Base-by-base conservation (phyloP, 2,113 vertebrate genomes). In the Lasiurus borealis region DNA sequence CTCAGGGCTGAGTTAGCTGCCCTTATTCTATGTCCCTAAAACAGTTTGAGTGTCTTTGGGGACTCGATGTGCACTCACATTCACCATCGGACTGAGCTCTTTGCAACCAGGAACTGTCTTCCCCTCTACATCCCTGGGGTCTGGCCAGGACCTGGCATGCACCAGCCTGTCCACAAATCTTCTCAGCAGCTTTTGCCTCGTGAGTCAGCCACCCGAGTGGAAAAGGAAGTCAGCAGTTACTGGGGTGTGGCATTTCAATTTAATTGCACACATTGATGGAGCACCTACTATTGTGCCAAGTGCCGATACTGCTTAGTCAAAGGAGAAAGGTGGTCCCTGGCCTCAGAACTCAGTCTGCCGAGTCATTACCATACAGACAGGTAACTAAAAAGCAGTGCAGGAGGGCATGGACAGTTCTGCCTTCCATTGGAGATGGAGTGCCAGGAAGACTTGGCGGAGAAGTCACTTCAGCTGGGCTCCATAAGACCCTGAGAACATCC, bases 181-280 rank as follows among this genome's bases (percentile, higher is more conserved):
- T 64, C 73, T 91, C 85, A 93, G 95, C 90, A 85, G 88, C 84
- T 59, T 69, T 54, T 44, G 36, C n/a, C 59, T 36, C 85, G 69
- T 88, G 88, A 90, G 94, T 92, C 93, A 95, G 83, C 78, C 57
- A 34, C 31, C 82, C 34, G 6, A 94, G 46, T 40, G 57, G 62
- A 91, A 92, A 88, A 83, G 88, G 78, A 94, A 89, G 76, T 76
- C 88, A 85, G 82, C 72, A 77, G 83, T 66, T 62, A 66, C 6
- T 62, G 25, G 59, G 88, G 76, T 40, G n/a, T 66, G 88, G 87
- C 48, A 13, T 88, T 92, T 88, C 40, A 0, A 0, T 59, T 92
- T 40, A 48, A 14, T 50, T 64, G 54, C 68, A 52, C 31, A 71
- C 57, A 29, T 73, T 57, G 44, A 88, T 36, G 18, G 40, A 88